Evolutionary conservation across 1,140 invertebrate genomes (phyloP), one percentile per base, ranked within the genome.

Genomic region (Planococcus citri): DNA sequence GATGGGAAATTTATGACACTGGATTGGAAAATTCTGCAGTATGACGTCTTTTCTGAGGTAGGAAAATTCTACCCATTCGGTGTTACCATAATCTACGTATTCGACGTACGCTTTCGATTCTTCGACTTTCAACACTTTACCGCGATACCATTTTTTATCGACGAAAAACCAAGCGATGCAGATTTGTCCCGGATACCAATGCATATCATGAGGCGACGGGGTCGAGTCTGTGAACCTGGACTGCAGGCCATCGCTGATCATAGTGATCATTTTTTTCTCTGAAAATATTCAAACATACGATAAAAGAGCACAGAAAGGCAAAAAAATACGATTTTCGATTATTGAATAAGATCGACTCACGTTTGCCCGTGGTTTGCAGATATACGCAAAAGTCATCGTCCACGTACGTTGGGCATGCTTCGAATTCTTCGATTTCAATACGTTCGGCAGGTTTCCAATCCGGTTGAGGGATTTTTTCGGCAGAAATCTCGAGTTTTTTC

Each of bases 151-250:
- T 14, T 78, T 78, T 4, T 82, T 78, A 74, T 89, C 83, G 8
- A 80, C 22, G 72, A 82, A 82, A 76, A 82, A 90, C 64, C 80
- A 78, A 0, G 82, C 86, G 14, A 87, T 77, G 72, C 87, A 88
- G 0, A 84, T 78, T 69, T 88, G 83, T 1, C 83, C 85, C 1
- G 76, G 74, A 61, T 74, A 72, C 84, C 83, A 85, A 70, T 77
- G 76, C 17, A 76, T 72, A 72, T 80, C 79, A 70, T 77, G 76
- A 27, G 79, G 76, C 71, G 81, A 80, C 0, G 79, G 75, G 24
- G 78, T 72, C 1, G 75, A 74, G 14, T 79, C 75, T 51, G 78
- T 73, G 73, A 82, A 86, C 25, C 21, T 6, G 3, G 22, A 64
- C 17, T 64, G 8, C 24, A 64, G 22, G n/a, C n/a, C 21, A 9